Evolutionary conservation across 2,888 invertebrate genomes (phyloP).

Genomic region (Ennomos fuscantarius): DNA sequence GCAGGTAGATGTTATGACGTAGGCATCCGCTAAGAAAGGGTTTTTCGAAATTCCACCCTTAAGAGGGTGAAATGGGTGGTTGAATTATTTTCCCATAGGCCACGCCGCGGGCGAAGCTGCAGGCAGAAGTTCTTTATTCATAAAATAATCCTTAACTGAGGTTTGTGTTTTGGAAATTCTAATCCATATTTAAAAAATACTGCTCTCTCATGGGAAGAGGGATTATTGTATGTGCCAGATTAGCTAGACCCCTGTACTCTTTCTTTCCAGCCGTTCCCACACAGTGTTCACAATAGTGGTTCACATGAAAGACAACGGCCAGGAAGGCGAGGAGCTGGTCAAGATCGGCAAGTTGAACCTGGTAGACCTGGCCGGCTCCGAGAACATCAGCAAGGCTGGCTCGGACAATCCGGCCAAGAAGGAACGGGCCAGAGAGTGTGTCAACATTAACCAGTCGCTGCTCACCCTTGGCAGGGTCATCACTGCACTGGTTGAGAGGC

Average conservation of each 20-base stretch:
- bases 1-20: too few relatives aligned
- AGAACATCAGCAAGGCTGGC: slow-evolving; percentile 98
- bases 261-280: slow-evolving; percentile 92
- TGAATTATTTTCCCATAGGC: too few relatives aligned
- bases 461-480: slow-evolving; percentile 98
- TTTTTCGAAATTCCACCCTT: too few relatives aligned
- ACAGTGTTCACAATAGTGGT: slow-evolving; percentile 98
- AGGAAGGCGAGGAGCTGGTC: slow-evolving; percentile 95
- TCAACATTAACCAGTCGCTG: slow-evolving; percentile 97
- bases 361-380: slow-evolving; percentile 98
- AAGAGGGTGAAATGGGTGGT: too few relatives aligned
- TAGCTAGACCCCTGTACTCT: too few relatives aligned
- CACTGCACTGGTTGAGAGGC: slow-evolving; percentile 95
- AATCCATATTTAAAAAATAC: neutral
- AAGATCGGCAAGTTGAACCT: slow-evolving; percentile 98
- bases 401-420: slow-evolving; percentile 91
- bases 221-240: too few relatives aligned
- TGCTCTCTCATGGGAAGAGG: too few relatives aligned
- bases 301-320: slow-evolving; percentile 95
- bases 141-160: too few relatives aligned
- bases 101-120: too few relatives aligned
- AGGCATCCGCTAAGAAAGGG: too few relatives aligned
- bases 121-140: too few relatives aligned
- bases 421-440: slow-evolving; percentile 94
- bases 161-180: too few relatives aligned